A percentile compares a stretch with the other conserved stretches of the same genome.
Evolutionary conservation across 1,140 invertebrate species (phyloP).

Genomic region (Bombus consobrinus): DNA sequence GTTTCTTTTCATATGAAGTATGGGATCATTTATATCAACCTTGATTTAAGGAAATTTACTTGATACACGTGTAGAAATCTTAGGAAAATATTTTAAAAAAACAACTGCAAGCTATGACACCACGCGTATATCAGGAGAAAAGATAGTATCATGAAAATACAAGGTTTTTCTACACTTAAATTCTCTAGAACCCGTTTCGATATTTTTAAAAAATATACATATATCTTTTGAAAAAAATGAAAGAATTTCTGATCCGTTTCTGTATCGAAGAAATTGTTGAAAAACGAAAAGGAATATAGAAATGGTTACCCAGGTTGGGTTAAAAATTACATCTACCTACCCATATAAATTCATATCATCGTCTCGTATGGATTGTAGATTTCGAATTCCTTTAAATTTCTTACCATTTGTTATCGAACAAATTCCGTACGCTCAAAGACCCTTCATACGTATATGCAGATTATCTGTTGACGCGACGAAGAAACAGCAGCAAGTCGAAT

Average conservation of each 20-base stretch:
- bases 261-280: neutral
- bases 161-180: no score
- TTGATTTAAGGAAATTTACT: no score
- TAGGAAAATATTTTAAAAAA: no score
- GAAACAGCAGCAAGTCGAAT: neutral
- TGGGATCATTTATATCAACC: no score
- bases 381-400: neutral
- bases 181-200: neutral
- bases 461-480: neutral
- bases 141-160: no score
- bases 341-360: neutral
- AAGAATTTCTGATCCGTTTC: neutral
- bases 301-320: neutral
- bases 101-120: no score
- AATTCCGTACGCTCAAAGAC: neutral
- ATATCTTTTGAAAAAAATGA: no score
- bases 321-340: neutral
- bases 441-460: neutral
- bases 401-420: neutral
- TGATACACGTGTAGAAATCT: no score
- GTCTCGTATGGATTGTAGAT: no score
- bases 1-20: no score
- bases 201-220: no score
- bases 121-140: no score
- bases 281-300: neutral